Evolutionary conservation across 1,140 invertebrate species (phyloP).

Genomic region (Hypothenemus hampei): DNA sequence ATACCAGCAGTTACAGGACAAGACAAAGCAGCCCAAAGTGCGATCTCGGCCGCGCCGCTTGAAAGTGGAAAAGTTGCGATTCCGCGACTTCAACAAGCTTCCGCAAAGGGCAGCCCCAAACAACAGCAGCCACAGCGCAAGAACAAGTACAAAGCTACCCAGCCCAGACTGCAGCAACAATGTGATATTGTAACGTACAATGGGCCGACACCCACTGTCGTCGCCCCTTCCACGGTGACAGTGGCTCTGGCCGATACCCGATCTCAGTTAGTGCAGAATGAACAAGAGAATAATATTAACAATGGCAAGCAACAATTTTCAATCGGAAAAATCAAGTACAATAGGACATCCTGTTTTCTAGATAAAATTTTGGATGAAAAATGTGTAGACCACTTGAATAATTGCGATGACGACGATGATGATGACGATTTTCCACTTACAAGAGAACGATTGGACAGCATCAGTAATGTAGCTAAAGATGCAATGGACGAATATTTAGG

Average conservation of each 20-base stretch:
- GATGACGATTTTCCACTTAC: conserved; percentile 36
- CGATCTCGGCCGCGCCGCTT: not conserved
- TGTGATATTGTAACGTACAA: conserved; percentile 44
- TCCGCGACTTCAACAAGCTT: conserved; percentile 22
- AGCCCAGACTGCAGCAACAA: conserved; percentile 48
- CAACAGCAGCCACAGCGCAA: conserved; percentile 25
- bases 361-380: conserved; percentile 36
- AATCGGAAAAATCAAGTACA: not conserved
- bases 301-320: conserved; percentile 11
- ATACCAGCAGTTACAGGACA: too few species aligned
- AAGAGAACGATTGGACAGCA: conserved; percentile 60
- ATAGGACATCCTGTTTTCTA: conserved; percentile 1
- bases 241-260: conserved; percentile 30
- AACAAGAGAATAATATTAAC: conserved; percentile 12
- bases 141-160: conserved; percentile 50
- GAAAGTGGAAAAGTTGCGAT: conserved; percentile 14
- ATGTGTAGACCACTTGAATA: conserved; percentile 27
- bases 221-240: conserved; percentile 17
- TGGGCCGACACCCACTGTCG: conserved; percentile 19
- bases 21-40: not conserved
- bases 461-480: conserved; percentile 70
- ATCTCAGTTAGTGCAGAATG: conserved; percentile 38
- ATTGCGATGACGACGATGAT: conserved; percentile 35
- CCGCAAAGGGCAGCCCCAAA: conserved; percentile 5
- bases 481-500: conserved; percentile 70